A percentile compares a stretch with the other conserved stretches of the same genome.
Evolutionary conservation across 2,797 vertebrate species (phyloP).

Genomic region (Ptychobarbus kaznakovi): DNA sequence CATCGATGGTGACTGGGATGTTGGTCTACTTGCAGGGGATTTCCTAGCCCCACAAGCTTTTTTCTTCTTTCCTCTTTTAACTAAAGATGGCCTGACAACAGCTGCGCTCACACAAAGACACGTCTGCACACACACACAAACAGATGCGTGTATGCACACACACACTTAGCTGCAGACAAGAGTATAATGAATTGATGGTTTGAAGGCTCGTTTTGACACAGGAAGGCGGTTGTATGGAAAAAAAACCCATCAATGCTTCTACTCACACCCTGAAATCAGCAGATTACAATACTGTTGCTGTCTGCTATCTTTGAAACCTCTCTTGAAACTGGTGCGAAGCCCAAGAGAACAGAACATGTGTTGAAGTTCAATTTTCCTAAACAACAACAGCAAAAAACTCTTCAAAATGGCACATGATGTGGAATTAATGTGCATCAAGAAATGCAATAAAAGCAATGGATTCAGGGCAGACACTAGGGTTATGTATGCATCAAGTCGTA

Average conservation of each 20-base stretch:
- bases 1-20: constrained; percentile 73
- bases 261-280: constrained; percentile 8
- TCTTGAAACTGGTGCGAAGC: neutral
- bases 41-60: constrained; percentile 77
- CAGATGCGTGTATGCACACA: constrained; percentile 47
- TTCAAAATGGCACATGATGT: neutral
- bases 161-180: neutral
- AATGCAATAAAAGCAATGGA: constrained; percentile 12
- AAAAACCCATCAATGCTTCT: neutral
- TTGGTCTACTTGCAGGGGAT: constrained; percentile 80
- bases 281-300: constrained; percentile 11
- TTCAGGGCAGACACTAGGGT: neutral
- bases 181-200: constrained; percentile 20
- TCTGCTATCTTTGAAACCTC: neutral
- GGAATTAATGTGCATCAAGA: neutral
- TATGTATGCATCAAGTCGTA: neutral
- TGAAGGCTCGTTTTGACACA: constrained; percentile 16
- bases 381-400: neutral
- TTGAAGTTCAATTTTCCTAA: neutral
- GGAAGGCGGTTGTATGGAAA: constrained; percentile 5
- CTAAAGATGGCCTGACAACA: constrained; percentile 78
- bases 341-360: neutral
- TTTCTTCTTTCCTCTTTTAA: constrained; percentile 82
- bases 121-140: constrained; percentile 45
- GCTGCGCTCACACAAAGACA: constrained; percentile 68